Percentiles rank a stretch among this genome's conserved stretches.
Evolutionary conservation across 2,797 vertebrate species (phyloP).

Genomic region (Acipenser transmontanus): DNA sequence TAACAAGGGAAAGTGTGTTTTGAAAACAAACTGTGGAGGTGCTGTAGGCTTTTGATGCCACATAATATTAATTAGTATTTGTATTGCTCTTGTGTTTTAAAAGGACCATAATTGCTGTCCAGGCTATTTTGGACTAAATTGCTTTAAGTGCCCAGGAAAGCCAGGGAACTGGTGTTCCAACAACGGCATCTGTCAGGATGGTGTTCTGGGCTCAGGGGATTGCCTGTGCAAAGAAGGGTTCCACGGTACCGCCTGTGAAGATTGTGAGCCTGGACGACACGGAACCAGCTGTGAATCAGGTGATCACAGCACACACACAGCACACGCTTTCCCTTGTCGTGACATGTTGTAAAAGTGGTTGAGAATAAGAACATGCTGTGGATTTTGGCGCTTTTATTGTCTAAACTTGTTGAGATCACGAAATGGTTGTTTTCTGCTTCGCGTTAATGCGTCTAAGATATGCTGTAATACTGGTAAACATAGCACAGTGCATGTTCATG

Average conservation of each 20-base stretch:
- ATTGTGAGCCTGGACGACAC: slow-evolving; percentile 84
- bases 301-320: slow-evolving; percentile 35
- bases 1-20: no score
- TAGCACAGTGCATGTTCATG: no score
- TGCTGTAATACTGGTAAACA: no score
- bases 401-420: no score
- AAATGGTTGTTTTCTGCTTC: no score
- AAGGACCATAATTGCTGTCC: slow-evolving; percentile 77
- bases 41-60: no score
- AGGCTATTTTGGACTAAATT: slow-evolving; percentile 82
- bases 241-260: slow-evolving; percentile 85
- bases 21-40: no score
- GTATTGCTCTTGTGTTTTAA: slow-evolving; percentile 13
- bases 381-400: no score
- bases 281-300: slow-evolving; percentile 76
- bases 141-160: slow-evolving; percentile 80
- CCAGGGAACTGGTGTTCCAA: slow-evolving; percentile 73
- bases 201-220: slow-evolving; percentile 70
- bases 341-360: no score
- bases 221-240: slow-evolving; percentile 89
- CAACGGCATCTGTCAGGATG: slow-evolving; percentile 80
- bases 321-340: no score
- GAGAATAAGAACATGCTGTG: no score
- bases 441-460: no score
- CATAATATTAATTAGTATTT: not conserved